These are phyloP conservation scores for Asarcornis scutulata DNA, from an alignment of 2,113 vertebrate species.

Conservation along the genomic window DNA sequence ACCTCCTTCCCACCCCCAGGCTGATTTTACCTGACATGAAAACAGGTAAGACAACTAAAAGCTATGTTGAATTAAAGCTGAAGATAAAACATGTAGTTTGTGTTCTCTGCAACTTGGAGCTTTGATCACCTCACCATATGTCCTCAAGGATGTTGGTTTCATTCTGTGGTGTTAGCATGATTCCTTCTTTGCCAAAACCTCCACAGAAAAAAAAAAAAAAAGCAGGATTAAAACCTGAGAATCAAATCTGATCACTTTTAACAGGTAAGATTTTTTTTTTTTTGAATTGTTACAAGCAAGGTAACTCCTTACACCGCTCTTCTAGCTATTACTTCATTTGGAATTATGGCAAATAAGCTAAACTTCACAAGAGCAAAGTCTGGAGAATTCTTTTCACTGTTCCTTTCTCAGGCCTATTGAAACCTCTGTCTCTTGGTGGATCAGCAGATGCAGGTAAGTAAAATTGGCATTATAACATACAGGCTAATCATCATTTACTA, in stretches of 20 bases:
- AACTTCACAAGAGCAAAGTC: neutral
- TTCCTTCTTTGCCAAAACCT: neutral
- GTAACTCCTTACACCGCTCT: neutral
- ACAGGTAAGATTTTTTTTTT: neutral
- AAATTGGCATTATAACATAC: neutral
- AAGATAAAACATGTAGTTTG: neutral
- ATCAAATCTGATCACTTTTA: neutral
- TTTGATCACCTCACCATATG: neutral
- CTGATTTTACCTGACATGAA: neutral
- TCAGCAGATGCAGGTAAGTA: neutral
- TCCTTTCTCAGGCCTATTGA: accelerated
- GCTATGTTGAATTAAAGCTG: neutral
- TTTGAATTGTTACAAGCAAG: neutral
- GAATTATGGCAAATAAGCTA: neutral
- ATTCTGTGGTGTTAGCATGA: accelerated
- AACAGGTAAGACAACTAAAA: neutral
- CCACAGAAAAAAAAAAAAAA: neutral
- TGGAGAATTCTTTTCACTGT: neutral
- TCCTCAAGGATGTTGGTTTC: neutral
- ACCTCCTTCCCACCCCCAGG: neutral
- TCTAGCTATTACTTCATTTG: neutral
- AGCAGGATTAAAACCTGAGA: neutral
- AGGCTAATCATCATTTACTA: neutral
- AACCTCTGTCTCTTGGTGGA: neutral
- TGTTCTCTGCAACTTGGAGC: neutral